These are phyloP conservation scores for Chrysomela aeneicollis DNA, from an alignment of 2,888 invertebrate species.

Conservation along the genomic window DNA sequence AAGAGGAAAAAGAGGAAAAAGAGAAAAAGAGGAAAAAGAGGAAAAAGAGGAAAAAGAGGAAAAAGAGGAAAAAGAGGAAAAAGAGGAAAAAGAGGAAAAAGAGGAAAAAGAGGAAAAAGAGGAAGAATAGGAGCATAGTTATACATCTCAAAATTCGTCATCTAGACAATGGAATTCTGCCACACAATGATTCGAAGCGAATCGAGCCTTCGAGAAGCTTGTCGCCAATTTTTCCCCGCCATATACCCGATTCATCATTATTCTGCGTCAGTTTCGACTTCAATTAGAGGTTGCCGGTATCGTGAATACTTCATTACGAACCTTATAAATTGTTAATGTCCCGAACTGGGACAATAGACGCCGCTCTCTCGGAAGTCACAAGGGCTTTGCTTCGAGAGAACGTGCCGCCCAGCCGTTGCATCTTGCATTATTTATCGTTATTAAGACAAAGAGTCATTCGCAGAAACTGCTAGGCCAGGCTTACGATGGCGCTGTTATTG, in stretches of 20 bases:
- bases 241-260: conserved; percentile 28
- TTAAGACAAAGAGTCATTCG: conserved; percentile 38
- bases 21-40: too few relatives aligned
- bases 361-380: conserved; percentile 36
- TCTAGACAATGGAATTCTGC: too few relatives aligned
- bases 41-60: too few relatives aligned
- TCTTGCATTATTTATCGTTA: conserved; percentile 45
- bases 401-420: conserved; percentile 35
- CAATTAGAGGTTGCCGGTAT: conserved; percentile 39
- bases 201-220: too few relatives aligned
- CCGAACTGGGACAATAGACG: conserved; percentile 38
- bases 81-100: too few relatives aligned
- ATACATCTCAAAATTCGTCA: too few relatives aligned
- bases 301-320: conserved; percentile 42
- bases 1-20: too few relatives aligned
- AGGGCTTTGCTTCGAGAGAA: conserved; percentile 38
- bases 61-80: too few relatives aligned
- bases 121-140: too few relatives aligned
- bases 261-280: conserved; percentile 33
- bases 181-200: too few relatives aligned
- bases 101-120: too few relatives aligned
- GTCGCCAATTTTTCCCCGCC: too few relatives aligned
- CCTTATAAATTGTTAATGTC: conserved; percentile 41
- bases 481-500: not conserved
- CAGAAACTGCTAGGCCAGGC: conserved; percentile 24